Evolutionary conservation across 2,797 vertebrate species (phyloP).

Genomic region (Loris lydekkerianus): DNA sequence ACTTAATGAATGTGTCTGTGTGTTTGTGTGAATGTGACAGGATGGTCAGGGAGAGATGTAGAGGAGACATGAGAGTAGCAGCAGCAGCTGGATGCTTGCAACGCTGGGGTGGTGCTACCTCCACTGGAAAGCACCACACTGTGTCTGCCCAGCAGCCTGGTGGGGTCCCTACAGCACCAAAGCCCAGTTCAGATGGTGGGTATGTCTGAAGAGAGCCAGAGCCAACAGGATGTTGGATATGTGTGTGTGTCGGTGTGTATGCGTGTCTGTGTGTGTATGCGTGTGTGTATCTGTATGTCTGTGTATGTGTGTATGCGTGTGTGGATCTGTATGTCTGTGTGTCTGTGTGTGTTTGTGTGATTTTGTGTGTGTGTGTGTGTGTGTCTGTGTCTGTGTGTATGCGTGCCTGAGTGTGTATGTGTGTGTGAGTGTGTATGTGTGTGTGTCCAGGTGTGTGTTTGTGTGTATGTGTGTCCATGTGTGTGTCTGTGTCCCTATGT

Average conservation of each 20-base stretch:
- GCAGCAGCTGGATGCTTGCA: neutral
- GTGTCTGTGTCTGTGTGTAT: no score
- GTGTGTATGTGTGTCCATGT: no score
- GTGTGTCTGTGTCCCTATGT: no score
- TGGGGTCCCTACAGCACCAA: neutral
- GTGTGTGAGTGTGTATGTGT: no score
- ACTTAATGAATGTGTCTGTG: neutral
- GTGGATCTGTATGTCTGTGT: no score
- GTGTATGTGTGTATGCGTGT: no score
- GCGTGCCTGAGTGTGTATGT: no score
- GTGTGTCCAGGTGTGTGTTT: no score
- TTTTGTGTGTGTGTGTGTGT: no score
- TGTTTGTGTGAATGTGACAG: no score
- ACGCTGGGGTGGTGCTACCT: no score
- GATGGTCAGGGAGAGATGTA: neutral
- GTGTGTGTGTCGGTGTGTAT: neutral
- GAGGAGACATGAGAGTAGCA: neutral
- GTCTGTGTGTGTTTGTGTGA: no score
- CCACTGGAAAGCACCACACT: neutral
- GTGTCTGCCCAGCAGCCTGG: neutral
- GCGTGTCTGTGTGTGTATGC: neutral
- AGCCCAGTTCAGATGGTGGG: neutral
- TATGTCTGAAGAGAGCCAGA: neutral
- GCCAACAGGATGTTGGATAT: neutral
- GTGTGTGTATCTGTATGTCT: neutral